Base-by-base conservation (phyloP, 2,797 vertebrate species). In the Fundulus diaphanus region DNA sequence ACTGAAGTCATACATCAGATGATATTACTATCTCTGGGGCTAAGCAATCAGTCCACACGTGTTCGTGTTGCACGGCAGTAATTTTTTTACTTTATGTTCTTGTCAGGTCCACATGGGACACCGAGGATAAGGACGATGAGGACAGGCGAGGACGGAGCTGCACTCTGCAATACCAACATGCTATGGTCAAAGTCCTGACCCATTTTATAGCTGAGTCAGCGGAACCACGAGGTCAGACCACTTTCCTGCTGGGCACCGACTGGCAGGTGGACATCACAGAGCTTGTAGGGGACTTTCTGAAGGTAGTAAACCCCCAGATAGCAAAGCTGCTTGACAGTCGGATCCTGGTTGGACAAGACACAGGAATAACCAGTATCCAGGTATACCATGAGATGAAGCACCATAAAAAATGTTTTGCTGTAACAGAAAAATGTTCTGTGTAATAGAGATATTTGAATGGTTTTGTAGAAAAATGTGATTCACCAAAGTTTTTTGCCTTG, bases 201-300 rank as follows among this genome's bases (percentile, higher is more conserved):
- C 96, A 97, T 72, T 99, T 99, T 3, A 96, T 98, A 24, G 95
- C 97, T 0, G 97, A 99, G 84, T 94, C 96, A 0, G 84, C 95
- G 0, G 95, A 95, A 18, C 93, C 95, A 0, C 95, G 95, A 86
- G 96, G 95, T 0, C 97, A 96, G 89, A 95, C 93, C 37, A 92
- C 87, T 77, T 96, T 94, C 89, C 93, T 99, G 93, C 94, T 99
- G 63, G 95, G 96, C 72, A 93, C 96, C 0, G 96, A 98, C 31
- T 99, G 97, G 98, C 98, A 98, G 87, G 93, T 97, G 31, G 98
- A 99, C 91, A 95, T 99, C 86, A 98, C 97, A 0, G 96, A 97
- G 85, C 90, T 99, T 79, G 97, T 99, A 52, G 95, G 91, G 76
- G 97, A 97, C 85, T 98, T 97, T 83, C 92, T 98, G 94, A 98